Conservation (phyloP, 2,113 vertebrate genomes). For the Phocoena sinus region DNA sequence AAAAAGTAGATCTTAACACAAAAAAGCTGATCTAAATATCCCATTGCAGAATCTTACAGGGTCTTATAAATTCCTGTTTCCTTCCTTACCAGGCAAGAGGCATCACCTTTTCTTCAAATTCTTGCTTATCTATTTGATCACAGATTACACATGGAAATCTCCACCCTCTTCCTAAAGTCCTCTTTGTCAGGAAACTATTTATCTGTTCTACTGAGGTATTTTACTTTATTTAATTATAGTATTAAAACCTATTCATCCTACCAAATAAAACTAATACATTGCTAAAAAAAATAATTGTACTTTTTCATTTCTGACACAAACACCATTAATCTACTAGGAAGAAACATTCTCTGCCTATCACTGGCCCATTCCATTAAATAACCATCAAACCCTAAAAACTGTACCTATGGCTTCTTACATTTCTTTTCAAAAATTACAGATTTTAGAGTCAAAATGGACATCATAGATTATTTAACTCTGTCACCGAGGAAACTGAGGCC, state of each 20-base stretch:
- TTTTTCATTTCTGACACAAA: constrained; percentile 8
- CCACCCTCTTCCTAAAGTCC: not conserved
- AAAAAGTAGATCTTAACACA: constrained; percentile 25
- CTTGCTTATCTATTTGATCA: not conserved
- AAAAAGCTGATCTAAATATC: constrained; percentile 21
- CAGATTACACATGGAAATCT: not conserved
- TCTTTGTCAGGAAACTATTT: not conserved
- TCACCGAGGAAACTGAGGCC: not conserved
- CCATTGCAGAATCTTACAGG: not conserved
- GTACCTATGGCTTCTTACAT: not conserved
- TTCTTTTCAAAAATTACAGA: constrained; percentile 9
- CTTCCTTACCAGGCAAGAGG: not conserved
- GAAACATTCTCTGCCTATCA: not conserved
- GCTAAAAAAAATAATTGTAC: not conserved
- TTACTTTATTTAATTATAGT: constrained; percentile 29
- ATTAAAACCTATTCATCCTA: constrained; percentile 20
- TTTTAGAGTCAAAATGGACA: constrained; percentile 19
- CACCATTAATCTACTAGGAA: not conserved
- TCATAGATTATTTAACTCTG: not conserved
- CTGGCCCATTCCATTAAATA: not conserved
- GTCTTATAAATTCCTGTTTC: constrained; percentile 5
- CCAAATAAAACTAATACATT: constrained; percentile 24
- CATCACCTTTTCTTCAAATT: constrained; percentile 26
- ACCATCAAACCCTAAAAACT: not conserved
- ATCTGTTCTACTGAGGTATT: not conserved